phyloP scores from a whole-genome alignment of 2,797 vertebrate species.

The Etheostoma nigrum region DNA sequence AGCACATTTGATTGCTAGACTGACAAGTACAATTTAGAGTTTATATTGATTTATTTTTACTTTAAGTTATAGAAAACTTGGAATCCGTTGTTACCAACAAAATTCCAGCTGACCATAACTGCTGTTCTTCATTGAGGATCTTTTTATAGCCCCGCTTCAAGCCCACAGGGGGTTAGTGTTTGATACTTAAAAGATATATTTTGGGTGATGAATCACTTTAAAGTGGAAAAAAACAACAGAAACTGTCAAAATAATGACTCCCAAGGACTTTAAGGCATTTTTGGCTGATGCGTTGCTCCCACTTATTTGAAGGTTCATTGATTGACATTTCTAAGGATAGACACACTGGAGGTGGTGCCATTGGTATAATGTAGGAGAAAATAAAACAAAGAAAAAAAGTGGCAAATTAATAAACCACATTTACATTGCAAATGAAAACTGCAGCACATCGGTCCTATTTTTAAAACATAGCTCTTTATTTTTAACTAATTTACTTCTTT shows the following conservation, averaged over 20 bases:
- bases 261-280: constrained; percentile 7
- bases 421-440: constrained; percentile 18
- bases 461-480: constrained; percentile 1
- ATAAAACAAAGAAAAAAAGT: constrained; percentile 5
- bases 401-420: constrained; percentile 13
- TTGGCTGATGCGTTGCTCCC: constrained; percentile 16
- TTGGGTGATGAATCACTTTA: constrained; percentile 32
- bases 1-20: neutral
- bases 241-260: constrained; percentile 51
- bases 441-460: neutral
- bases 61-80: constrained; percentile 5
- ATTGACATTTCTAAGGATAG: constrained; percentile 19
- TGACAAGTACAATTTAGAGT: constrained; percentile 19
- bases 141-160: constrained; percentile 51
- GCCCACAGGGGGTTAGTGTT: constrained; percentile 25
- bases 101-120: constrained; percentile 33
- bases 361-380: constrained; percentile 7
- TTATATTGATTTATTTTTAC: constrained; percentile 9
- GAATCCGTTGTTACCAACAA: neutral
- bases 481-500: constrained; percentile 1
- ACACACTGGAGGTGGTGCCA: neutral
- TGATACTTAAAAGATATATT: constrained; percentile 52
- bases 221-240: constrained; percentile 32
- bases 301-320: constrained; percentile 34
- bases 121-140: constrained; percentile 17